Conservation (phyloP, 2,797 vertebrate species). For the Lacerta bilineata region DNA sequence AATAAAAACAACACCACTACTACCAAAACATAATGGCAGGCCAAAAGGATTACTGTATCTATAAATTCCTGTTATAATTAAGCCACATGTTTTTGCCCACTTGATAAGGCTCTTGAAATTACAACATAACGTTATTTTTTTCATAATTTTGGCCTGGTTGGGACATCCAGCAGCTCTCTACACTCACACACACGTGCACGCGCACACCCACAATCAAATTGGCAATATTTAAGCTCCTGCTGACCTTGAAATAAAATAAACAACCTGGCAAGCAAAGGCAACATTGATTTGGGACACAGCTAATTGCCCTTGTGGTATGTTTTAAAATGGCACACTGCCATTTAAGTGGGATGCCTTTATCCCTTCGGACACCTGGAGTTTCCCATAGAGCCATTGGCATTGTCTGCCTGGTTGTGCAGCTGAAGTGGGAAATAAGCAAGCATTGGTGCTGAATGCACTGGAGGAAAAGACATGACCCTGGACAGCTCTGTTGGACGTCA, state of each 20-base stretch:
- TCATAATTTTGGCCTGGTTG: not conserved
- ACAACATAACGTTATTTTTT: not conserved
- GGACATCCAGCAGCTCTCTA: not conserved
- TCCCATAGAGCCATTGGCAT: too few relatives aligned
- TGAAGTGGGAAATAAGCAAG: not conserved
- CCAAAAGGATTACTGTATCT: not conserved
- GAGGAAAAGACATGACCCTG: not conserved
- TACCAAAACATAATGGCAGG: too few relatives aligned
- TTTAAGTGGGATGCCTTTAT: not conserved
- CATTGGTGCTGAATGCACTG: not conserved
- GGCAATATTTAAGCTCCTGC: not conserved
- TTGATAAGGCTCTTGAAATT: not conserved
- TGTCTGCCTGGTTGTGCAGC: not conserved
- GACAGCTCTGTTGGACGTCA: not conserved
- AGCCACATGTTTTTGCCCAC: not conserved
- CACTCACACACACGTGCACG: too few relatives aligned
- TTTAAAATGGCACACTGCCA: not conserved
- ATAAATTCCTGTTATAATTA: not conserved
- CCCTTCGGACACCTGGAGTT: too few relatives aligned
- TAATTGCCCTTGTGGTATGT: not conserved
- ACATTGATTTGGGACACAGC: not conserved
- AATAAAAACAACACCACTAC: too few relatives aligned
- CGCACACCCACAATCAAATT: not conserved
- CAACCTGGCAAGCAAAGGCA: not conserved
- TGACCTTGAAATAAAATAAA: conserved; percentile 4